These are phyloP conservation scores for Apteryx mantelli DNA, from an alignment of 2,113 vertebrate species.

Conservation along the genomic window DNA sequence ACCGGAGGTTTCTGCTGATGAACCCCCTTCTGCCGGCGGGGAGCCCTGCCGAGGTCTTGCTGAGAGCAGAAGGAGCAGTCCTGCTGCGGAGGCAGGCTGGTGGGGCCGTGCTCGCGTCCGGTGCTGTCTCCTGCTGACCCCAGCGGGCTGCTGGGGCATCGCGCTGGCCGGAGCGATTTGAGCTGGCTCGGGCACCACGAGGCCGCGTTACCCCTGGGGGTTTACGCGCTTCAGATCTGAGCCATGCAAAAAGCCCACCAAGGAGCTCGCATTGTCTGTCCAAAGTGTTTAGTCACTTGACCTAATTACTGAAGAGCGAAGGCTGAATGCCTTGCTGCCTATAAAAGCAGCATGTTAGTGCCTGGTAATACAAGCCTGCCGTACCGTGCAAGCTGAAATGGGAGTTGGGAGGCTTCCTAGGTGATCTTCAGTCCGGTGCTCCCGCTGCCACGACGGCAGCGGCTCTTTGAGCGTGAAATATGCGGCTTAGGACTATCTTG, in stretches of 20 bases:
- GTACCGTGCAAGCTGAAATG: background rate
- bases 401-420: background rate
- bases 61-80: fast-evolving
- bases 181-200: too few relatives aligned
- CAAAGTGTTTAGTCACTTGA: fast-evolving
- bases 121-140: too few relatives aligned
- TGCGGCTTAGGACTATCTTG: background rate
- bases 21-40: too few relatives aligned
- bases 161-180: fast-evolving
- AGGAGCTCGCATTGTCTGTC: fast-evolving
- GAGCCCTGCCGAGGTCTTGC: fast-evolving
- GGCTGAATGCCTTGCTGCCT: background rate
- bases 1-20: background rate
- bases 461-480: background rate
- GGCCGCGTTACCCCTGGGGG: background rate
- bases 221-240: fast-evolving
- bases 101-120: background rate
- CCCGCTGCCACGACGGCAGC: background rate
- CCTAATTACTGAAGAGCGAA: background rate
- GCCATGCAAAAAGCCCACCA: background rate
- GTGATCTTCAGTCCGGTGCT: background rate
- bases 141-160: fast-evolving
- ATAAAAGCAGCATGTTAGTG: background rate
- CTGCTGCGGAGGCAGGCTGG: background rate
- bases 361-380: fast-evolving